phyloP scores from a whole-genome alignment of 2,113 vertebrate species.

The Electrona antarctica region DNA sequence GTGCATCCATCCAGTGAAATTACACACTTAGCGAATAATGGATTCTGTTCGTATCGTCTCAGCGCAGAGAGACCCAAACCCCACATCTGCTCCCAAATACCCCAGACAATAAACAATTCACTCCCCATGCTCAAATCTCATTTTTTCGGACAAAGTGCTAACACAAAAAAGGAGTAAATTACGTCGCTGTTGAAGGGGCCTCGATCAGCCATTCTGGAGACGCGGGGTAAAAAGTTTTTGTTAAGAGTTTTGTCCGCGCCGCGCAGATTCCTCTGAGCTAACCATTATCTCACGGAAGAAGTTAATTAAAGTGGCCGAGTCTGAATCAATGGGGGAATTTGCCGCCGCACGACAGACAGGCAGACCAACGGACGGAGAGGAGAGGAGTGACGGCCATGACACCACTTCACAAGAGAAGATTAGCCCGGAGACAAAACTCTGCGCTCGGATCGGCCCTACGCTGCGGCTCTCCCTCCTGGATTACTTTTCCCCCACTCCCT shows the following conservation, averaged over 20 bases:
- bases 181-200: conserved; percentile 47
- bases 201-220: conserved; percentile 51
- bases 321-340: conserved; percentile 81
- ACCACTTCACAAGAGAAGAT: conserved; percentile 79
- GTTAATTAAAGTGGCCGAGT: conserved; percentile 84
- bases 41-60: conserved; percentile 71
- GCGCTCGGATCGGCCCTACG: conserved; percentile 60
- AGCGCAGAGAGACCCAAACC: conserved; percentile 72
- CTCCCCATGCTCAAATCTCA: conserved; percentile 73
- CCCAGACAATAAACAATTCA: conserved; percentile 84
- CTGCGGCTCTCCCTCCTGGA: conserved; percentile 67
- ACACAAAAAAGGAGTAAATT: conserved; percentile 68
- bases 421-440: conserved; percentile 78
- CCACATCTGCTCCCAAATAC: conserved; percentile 73
- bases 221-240: conserved; percentile 70
- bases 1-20: conserved; percentile 69
- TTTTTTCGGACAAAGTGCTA: conserved; percentile 74
- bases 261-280: conserved; percentile 74
- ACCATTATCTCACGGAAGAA: conserved; percentile 79
- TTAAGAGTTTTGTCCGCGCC: conserved; percentile 60
- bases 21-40: conserved; percentile 73
- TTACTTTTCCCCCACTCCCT: conserved; percentile 65
- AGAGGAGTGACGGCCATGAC: conserved; percentile 78
- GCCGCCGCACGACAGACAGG: conserved; percentile 48
- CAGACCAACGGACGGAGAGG: conserved; percentile 45